Base-by-base conservation (phyloP, 2,888 invertebrate genomes). In the Hylaea fasciaria region DNA sequence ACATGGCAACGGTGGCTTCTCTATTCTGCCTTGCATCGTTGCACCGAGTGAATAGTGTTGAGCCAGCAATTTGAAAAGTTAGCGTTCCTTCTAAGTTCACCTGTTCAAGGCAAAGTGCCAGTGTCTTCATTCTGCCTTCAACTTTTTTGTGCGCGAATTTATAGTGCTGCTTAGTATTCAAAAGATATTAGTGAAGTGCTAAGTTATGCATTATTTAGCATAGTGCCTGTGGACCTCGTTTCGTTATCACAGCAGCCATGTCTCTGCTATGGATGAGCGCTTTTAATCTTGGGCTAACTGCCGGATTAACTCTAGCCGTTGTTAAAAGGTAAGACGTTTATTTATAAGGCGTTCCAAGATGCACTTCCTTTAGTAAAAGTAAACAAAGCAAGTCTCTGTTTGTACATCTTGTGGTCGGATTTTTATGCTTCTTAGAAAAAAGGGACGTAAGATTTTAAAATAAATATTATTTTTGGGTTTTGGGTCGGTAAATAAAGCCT, bases 241-340 rank as follows among this genome's bases (percentile, higher is more conserved):
- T 70, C 65, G 70, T 68, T 64, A 50, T 40, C 46, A 50, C 50
- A 68, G 54, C 64, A 81, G 83, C 71, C 76, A 95, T 95, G 95
- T 93, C 93, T 73, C 75, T 94, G 49, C 66, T 95, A 62, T 95
- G 94, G 94, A 94, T 95, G 93, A 93, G 94, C 67, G 87, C 93
- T 63, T 89, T 95, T 77, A 94, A 93, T 85, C 82, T 95, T 68
- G 93, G 94, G 63, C 83, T 95, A 78, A 94, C 95, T 57, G 85
- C 95, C 76, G 94, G 94, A 66, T 92, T 93, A 61, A 95, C 95
- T 60, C 94, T 89, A 80, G 90, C 93, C 60, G 93, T 95, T 70
- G 86, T 95, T 68, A 92, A 88, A 76, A 92, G 94, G 95, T 95
- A 90, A 91, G 80, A 47, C 22, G 32, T 49, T 53, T 32, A 32